Conservation (phyloP, 2,113 vertebrate species). For the Laterallus jamaicensis region DNA sequence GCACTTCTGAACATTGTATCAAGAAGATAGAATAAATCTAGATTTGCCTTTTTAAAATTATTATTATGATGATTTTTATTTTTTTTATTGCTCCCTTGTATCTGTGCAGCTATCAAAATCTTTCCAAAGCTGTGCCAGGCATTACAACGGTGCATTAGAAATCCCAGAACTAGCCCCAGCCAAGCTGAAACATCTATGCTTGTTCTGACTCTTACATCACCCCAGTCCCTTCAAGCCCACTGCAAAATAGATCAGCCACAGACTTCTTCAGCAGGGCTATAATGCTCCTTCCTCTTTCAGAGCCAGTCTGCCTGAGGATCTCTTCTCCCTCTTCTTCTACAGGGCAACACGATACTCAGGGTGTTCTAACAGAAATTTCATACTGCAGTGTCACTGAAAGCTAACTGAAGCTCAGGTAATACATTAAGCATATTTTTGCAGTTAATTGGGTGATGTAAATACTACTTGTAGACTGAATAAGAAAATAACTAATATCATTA, state of each 20-base stretch:
- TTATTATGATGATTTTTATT: neutral
- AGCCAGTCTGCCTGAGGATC: neutral
- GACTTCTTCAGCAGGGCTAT: neutral
- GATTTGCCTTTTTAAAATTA: neutral
- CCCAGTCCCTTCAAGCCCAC: neutral
- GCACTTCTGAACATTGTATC: neutral
- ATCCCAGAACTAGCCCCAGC: neutral
- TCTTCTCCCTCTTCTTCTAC: neutral
- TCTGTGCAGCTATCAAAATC: neutral
- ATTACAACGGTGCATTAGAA: neutral
- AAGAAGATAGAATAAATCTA: neutral
- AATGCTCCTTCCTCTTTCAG: neutral
- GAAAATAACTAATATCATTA: neutral
- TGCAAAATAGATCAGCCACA: neutral
- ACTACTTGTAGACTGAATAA: neutral
- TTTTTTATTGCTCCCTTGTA: neutral
- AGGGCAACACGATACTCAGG: neutral
- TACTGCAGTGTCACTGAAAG: neutral
- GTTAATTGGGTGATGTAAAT: neutral
- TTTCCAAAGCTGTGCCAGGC: neutral
- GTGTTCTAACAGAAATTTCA: neutral
- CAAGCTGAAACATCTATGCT: neutral
- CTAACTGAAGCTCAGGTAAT: neutral
- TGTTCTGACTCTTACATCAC: neutral
- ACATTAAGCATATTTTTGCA: neutral